Evolutionary conservation across 2,888 invertebrate genomes (phyloP).

Genomic region (Augochlorella aurata): DNA sequence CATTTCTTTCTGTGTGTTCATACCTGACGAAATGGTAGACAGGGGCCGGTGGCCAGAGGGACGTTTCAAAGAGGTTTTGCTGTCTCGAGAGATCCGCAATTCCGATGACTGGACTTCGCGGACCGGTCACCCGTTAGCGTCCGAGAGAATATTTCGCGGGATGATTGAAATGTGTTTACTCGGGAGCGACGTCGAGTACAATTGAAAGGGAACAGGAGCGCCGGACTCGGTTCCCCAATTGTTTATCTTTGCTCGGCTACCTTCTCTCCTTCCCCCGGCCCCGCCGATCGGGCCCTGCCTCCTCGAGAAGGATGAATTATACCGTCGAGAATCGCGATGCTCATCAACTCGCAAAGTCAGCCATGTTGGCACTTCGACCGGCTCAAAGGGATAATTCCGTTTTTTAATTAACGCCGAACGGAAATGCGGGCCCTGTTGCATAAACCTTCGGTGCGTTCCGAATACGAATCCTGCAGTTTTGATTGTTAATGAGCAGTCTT

Average conservation of each 20-base stretch:
- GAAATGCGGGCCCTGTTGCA: background rate
- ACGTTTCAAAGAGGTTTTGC: slow-evolving; percentile 1
- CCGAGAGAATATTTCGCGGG: slow-evolving; percentile 10
- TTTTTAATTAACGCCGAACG: background rate
- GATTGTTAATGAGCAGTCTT: background rate
- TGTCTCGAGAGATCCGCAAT: slow-evolving; percentile 1
- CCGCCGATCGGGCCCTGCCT: background rate
- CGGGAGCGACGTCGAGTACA: slow-evolving; percentile 60
- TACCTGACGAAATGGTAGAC: background rate
- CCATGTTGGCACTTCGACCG: background rate
- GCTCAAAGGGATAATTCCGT: background rate
- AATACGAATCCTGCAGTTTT: background rate
- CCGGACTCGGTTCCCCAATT: slow-evolving; percentile 46
- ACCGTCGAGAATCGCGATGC: slow-evolving; percentile 16
- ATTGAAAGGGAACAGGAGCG: slow-evolving; percentile 47
- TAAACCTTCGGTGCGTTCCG: background rate
- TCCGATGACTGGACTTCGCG: slow-evolving; percentile 2
- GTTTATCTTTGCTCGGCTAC: slow-evolving; percentile 48
- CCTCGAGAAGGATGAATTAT: slow-evolving; percentile 25
- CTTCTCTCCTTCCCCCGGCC: slow-evolving; percentile 32
- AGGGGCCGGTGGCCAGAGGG: background rate
- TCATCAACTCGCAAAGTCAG: background rate
- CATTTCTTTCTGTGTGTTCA: slow-evolving; percentile 6
- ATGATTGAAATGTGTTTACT: slow-evolving; percentile 63
- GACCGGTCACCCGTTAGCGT: background rate